A percentile compares a stretch with the other conserved stretches of the same genome.
These are phyloP conservation scores for Falco naumanni DNA, from an alignment of 2,797 vertebrate genomes.

Conservation along the genomic window DNA sequence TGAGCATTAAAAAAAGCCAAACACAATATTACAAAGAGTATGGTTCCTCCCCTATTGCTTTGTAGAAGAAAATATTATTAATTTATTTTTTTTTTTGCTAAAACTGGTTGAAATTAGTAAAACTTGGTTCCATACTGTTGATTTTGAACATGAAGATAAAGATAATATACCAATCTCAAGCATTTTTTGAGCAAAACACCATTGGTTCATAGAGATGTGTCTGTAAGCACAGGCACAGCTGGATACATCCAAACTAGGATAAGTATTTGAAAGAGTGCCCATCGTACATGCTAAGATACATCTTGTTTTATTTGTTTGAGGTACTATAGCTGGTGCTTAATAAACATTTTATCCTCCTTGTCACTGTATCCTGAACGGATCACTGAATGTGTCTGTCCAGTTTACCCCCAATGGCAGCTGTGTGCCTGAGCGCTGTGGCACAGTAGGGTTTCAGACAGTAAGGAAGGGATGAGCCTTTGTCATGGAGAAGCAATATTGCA, in stretches of 20 bases:
- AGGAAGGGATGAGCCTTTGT: neutral
- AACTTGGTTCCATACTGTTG: neutral
- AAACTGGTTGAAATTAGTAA: neutral
- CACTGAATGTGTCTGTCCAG: neutral
- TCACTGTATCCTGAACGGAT: neutral
- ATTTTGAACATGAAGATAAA: neutral
- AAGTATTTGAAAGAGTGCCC: neutral
- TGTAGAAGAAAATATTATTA: neutral
- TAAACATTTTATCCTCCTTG: neutral
- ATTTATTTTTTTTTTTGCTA: neutral
- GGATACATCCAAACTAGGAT: neutral
- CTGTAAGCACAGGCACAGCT: neutral
- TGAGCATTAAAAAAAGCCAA: neutral
- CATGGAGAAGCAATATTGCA: neutral
- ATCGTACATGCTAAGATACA: neutral
- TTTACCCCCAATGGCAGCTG: neutral
- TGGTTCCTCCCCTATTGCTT: neutral
- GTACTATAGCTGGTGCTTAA: neutral
- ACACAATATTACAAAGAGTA: neutral
- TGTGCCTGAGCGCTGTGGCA: fast-evolving
- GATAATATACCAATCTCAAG: neutral
- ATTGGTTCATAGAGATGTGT: neutral
- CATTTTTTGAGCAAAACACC: neutral
- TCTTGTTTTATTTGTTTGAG: neutral
- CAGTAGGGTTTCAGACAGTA: neutral